Evolutionary conservation across 1,140 invertebrate species (phyloP).

Genomic region (Leptinotarsa texana): DNA sequence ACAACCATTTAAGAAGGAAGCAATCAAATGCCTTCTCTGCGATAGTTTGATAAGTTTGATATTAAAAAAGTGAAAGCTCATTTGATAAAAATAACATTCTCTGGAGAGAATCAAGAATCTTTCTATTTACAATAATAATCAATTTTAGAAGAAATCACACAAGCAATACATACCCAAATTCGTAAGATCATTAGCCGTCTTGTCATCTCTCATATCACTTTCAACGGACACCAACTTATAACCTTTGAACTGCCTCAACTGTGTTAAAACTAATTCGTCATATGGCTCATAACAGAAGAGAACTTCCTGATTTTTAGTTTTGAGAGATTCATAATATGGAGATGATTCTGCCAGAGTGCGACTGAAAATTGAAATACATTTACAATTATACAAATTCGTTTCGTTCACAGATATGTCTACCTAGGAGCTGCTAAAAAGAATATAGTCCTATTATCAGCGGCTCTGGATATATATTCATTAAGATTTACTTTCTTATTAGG

Average conservation of each 20-base stretch:
- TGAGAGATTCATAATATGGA: slow-evolving; percentile 92
- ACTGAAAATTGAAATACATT: slow-evolving; percentile 60
- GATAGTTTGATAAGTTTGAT: too few relatives aligned
- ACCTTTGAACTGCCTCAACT: slow-evolving; percentile 81
- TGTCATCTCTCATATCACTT: slow-evolving; percentile 86
- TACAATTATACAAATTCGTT: neutral
- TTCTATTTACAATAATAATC: too few relatives aligned
- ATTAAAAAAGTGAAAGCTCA: too few relatives aligned
- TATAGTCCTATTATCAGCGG: slow-evolving; percentile 78
- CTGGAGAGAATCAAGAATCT: too few relatives aligned
- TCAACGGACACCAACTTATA: slow-evolving; percentile 87
- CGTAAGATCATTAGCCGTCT: slow-evolving; percentile 61
- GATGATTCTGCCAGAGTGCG: slow-evolving; percentile 88
- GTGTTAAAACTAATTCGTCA: slow-evolving; percentile 93
- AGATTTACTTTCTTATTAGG: slow-evolving; percentile 80
- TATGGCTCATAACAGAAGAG: slow-evolving; percentile 95
- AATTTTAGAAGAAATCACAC: too few relatives aligned
- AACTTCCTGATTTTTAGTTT: slow-evolving; percentile 86
- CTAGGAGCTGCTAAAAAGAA: slow-evolving; percentile 93
- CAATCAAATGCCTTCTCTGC: too few relatives aligned
- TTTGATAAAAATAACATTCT: too few relatives aligned
- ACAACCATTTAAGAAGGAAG: too few relatives aligned
- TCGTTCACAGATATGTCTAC: slow-evolving; percentile 56
- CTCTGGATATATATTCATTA: slow-evolving; percentile 77
- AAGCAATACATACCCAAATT: slow-evolving; percentile 53